Evolutionary conservation across 1,140 invertebrate genomes (phyloP), one percentile per base, ranked within the genome.

Genomic region (Cheumatopsyche charites): DNA sequence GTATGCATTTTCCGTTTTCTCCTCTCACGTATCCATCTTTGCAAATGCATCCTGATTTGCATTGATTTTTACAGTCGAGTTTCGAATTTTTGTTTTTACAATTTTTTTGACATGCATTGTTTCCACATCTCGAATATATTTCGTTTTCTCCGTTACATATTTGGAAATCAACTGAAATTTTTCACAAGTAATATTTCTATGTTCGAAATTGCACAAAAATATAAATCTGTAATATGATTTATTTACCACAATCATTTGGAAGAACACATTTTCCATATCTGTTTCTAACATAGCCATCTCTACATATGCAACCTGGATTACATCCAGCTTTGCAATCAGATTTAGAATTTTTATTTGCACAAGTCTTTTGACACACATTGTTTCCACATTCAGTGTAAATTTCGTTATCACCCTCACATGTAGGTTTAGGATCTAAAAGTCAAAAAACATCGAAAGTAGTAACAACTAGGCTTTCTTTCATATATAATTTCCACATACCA

Each of bases 221-320:
- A n/a, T n/a, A n/a, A n/a, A n/a, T n/a, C n/a, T n/a, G n/a, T n/a
- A n/a, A n/a, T n/a, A n/a, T n/a, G n/a, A n/a, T n/a, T n/a, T n/a
- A 4, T 36, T 36, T 36, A 25, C 41, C 58, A 15, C 23, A 49
- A 9, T 25, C 1, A 15, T 11, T 25, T 26, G 42, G 43, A 17
- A 11, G 15, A 15, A 62, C 1, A 15, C 42, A 23, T 13, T 70
- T 26, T 71, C 72, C 52, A 73, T 71, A 71, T 23, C 71, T 73
- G 29, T 73, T 41, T 11, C 42, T 49, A 17, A 67, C 52, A 15
- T 25, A 66, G 2, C 73, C 41, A 42, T 25, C 55, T 49, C 70
- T 75, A 36, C 73, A 75, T 5, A 58, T 62, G 52, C 74, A 75
- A 13, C 74, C 74, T n/a, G 49, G 62, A 36, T 70, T 72, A 52